These are phyloP conservation scores for Acanthurus leucopareius DNA, from an alignment of 2,797 vertebrate species.

Conservation along the genomic window DNA sequence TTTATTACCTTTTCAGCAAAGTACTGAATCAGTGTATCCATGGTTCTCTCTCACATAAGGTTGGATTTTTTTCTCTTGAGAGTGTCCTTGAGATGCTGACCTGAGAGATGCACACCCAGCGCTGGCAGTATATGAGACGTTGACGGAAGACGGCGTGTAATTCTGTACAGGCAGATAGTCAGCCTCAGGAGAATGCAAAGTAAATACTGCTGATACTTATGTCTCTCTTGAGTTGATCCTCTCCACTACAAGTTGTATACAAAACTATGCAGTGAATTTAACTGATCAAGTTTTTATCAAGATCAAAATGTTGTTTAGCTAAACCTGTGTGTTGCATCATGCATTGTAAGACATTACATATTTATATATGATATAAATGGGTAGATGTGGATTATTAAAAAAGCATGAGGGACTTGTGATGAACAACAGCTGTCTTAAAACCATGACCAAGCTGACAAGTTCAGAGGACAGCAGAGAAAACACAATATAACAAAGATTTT, in stretches of 20 bases:
- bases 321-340: too few species aligned
- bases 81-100: slow-evolving; percentile 5
- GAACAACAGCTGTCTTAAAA: not conserved
- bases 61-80: too few species aligned
- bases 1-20: too few species aligned
- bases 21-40: too few species aligned
- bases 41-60: too few species aligned
- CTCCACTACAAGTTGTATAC: not conserved
- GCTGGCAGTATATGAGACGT: not conserved
- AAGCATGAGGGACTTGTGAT: too few species aligned
- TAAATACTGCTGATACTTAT: slow-evolving; percentile 28
- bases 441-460: too few species aligned
- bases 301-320: not conserved
- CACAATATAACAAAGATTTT: too few species aligned
- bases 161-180: slow-evolving; percentile 42
- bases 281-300: not conserved
- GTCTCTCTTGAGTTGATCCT: not conserved
- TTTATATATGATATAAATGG: too few species aligned
- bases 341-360: too few species aligned
- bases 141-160: slow-evolving; percentile 28
- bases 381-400: too few species aligned
- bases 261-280: slow-evolving; percentile 1
- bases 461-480: too few species aligned
- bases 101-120: slow-evolving; percentile 59
- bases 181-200: slow-evolving; percentile 65